These are phyloP conservation scores for Melikaiella ostensackeni DNA, from an alignment of 2,888 invertebrate genomes.

Conservation along the genomic window DNA sequence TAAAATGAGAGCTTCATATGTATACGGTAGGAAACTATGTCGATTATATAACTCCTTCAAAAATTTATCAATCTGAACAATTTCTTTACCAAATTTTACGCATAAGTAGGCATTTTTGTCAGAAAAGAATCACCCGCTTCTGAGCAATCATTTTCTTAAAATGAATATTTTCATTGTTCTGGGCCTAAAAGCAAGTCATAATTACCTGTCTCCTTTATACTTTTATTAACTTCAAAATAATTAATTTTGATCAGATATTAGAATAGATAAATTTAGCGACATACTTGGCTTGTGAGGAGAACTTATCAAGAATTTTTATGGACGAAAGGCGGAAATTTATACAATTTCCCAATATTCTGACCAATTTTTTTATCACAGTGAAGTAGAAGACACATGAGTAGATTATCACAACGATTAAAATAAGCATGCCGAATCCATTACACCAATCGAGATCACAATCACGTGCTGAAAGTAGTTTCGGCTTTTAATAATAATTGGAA, in stretches of 20 bases:
- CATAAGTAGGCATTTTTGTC: no score
- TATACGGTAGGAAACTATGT: no score
- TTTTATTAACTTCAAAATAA: not conserved
- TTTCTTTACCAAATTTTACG: no score
- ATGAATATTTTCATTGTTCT: no score
- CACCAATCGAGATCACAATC: slow-evolving; percentile 77
- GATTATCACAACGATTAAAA: slow-evolving; percentile 81
- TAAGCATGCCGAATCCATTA: slow-evolving; percentile 85
- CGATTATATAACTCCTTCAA: no score
- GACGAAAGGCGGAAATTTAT: not conserved
- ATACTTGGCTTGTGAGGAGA: not conserved
- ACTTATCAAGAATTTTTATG: not conserved
- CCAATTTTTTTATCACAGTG: slow-evolving; percentile 80
- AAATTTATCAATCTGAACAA: no score
- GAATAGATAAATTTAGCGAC: not conserved
- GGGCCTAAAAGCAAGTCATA: no score
- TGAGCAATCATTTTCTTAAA: no score
- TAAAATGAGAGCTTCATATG: no score
- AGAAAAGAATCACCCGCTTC: no score
- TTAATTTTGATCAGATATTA: not conserved
- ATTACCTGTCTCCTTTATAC: no score
- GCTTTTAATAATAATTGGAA: not conserved
- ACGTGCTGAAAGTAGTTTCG: slow-evolving; percentile 51
- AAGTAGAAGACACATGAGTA: slow-evolving; percentile 84
- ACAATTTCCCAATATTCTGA: not conserved